Percentiles rank a stretch among this genome's conserved stretches.
Evolutionary conservation across 2,797 vertebrate species (phyloP).

Genomic region (Paedocypris micromegethes): DNA sequence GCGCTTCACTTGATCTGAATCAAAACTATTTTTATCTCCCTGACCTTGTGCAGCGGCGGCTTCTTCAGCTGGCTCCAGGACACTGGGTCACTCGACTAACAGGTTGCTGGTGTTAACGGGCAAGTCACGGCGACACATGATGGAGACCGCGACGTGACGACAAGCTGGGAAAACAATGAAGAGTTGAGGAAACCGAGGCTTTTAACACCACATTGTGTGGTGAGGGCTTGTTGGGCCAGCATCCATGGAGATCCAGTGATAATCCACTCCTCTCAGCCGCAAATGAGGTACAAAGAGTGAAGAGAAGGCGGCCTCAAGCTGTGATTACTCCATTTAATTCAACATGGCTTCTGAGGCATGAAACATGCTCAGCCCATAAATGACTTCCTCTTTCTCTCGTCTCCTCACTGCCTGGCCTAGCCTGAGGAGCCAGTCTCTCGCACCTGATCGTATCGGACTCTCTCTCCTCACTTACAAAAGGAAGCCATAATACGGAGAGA

Average conservation of each 20-base stretch:
- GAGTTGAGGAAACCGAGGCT: not conserved
- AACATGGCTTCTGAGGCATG: slow-evolving; percentile 55
- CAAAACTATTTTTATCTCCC: slow-evolving; percentile 58
- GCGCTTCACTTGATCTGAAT: slow-evolving; percentile 71
- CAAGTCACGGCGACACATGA: not conserved
- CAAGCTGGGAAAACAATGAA: not conserved
- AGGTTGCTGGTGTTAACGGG: slow-evolving; percentile 34
- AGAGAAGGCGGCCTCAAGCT: slow-evolving; percentile 50
- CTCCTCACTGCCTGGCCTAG: slow-evolving; percentile 20
- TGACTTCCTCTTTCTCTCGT: slow-evolving; percentile 48
- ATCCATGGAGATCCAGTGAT: slow-evolving; percentile 40
- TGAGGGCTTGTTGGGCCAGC: slow-evolving; percentile 27
- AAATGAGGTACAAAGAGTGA: slow-evolving; percentile 26
- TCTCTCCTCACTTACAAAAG: slow-evolving; percentile 45
- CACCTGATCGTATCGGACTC: slow-evolving; percentile 48
- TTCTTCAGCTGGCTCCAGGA: slow-evolving; percentile 28
- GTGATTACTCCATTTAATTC: slow-evolving; percentile 56
- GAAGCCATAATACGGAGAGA: slow-evolving; percentile 46
- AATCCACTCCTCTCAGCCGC: slow-evolving; percentile 48
- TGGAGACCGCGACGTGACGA: not conserved
- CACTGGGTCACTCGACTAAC: slow-evolving; percentile 34
- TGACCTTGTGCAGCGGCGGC: slow-evolving; percentile 44
- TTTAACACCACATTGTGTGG: slow-evolving; percentile 12
- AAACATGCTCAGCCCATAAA: slow-evolving; percentile 51
- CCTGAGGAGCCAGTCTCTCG: slow-evolving; percentile 38